Evolutionary conservation across 2,113 vertebrate species (phyloP), one percentile per base, ranked within the genome.

Genomic region (Oncorhynchus mykiss): DNA sequence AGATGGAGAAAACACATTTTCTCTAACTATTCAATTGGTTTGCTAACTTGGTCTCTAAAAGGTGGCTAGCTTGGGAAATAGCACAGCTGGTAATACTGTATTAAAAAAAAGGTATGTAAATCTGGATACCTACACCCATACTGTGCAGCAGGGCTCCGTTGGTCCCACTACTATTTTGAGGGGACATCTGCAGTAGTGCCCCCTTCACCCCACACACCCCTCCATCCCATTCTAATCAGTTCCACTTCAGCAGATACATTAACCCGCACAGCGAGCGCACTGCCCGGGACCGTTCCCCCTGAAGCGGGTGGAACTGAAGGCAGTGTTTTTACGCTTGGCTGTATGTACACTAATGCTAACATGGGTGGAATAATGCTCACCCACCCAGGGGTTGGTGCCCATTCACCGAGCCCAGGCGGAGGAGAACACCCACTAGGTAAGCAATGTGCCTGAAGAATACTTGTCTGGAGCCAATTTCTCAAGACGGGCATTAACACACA

Each of bases 161-260:
- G 51, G 51, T 14, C 51, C 14, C 16, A 18, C 51, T 54, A 4
- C 16, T 14, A 54, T 18, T 54, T 5, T 16, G 51, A 5, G 14
- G 51, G 5, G 51, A 54, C 51, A 39, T 72, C 75, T 11, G 13
- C 22, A 74, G 18, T 25, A 31, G 12, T 6, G 29, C 31, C 54
- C 75, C 49, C 57, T 71, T 68, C 31, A 12, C 16, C 14, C 2
- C 64, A 54, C 71, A 70, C 24, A 39, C 70, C 74, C 59, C 48
- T 39, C 74, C 13, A 70, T 73, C 62, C 29, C 31, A 64, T n/a
- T 77, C 54, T 48, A 65, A 85, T 84, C 85, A 80, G 80, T 83
- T 81, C 72, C 65, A 78, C 78, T 79, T 81, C 77, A 83, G 72
- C 18, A 51, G 22, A 82, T 78, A 79, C 24, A 78, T 74, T 72